phyloP scores from a whole-genome alignment of 2,113 vertebrate genomes.

The Solenodon paradoxus region DNA sequence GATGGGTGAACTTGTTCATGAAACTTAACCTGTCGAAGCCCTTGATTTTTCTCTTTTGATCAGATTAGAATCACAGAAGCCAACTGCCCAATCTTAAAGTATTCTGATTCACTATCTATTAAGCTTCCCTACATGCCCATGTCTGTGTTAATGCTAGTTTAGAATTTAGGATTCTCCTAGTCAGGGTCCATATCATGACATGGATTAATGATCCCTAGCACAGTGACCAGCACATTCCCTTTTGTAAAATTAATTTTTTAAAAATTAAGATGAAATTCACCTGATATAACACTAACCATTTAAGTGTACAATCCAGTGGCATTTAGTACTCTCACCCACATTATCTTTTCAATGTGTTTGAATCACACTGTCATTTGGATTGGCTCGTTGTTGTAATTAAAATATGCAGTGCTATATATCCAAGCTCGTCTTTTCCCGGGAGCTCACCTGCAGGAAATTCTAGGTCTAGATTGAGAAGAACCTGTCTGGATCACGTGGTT shows the following conservation, averaged over 20 bases:
- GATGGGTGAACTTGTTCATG: not conserved
- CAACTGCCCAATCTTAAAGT: not conserved
- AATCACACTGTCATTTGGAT: not conserved
- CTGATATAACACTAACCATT: not conserved
- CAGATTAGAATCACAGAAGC: not conserved
- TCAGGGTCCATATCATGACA: not conserved
- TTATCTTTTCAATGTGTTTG: not conserved
- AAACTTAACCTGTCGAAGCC: not conserved
- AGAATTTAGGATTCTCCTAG: constrained; percentile 1
- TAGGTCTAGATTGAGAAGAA: not conserved
- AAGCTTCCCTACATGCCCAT: not conserved
- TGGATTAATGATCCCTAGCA: not conserved
- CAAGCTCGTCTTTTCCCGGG: not conserved
- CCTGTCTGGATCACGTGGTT: not conserved
- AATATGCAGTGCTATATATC: not conserved
- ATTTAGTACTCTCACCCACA: not conserved
- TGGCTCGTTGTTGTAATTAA: not conserved
- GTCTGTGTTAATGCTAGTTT: not conserved
- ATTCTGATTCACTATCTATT: not conserved
- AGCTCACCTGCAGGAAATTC: not conserved
- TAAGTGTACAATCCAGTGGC: not conserved
- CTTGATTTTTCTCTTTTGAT: constrained; percentile 10
- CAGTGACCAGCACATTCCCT: not conserved
- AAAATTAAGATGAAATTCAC: not conserved
- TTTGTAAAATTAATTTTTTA: not conserved